A percentile compares a stretch with the other conserved stretches of the same genome.
phyloP scores from a whole-genome alignment of 2,888 invertebrate genomes.

The Dyspetes luteomarginatus region DNA sequence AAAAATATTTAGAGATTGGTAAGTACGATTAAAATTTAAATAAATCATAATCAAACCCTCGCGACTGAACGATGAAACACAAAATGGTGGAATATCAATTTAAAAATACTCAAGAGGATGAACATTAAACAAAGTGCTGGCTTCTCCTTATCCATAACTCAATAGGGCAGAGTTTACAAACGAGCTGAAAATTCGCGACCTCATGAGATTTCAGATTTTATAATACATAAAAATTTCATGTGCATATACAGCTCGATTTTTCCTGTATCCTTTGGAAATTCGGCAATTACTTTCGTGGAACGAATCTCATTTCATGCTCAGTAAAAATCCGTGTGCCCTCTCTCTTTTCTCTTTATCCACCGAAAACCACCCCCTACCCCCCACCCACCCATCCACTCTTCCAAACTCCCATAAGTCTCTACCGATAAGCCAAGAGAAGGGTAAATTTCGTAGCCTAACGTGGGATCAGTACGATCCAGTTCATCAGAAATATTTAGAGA shows the following conservation, averaged over 20 bases:
- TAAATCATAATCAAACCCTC: too few relatives aligned
- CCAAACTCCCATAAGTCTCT: too few relatives aligned
- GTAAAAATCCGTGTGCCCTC: slow-evolving; percentile 30
- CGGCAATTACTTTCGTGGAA: not conserved
- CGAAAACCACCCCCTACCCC: not conserved
- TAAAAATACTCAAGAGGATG: too few relatives aligned
- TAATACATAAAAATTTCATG: not conserved
- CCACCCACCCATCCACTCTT: too few relatives aligned
- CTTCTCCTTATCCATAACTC: not conserved
- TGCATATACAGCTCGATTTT: too few relatives aligned
- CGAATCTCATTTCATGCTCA: slow-evolving; percentile 64
- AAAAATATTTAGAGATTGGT: slow-evolving; percentile 97
- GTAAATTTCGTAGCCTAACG: slow-evolving; percentile 91
- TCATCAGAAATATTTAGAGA: slow-evolving; percentile 96
- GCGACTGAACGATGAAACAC: too few relatives aligned
- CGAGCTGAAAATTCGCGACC: slow-evolving; percentile 37
- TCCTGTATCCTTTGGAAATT: not conserved
- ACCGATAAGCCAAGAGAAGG: slow-evolving; percentile 92
- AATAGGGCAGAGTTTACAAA: slow-evolving; percentile 23
- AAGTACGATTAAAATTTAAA: slow-evolving; percentile 82
- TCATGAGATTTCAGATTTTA: not conserved
- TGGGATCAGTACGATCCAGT: slow-evolving; percentile 98
- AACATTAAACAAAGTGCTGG: too few relatives aligned
- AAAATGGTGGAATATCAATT: too few relatives aligned
- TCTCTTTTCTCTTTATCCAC: slow-evolving; percentile 7